Evolutionary conservation across 2,113 vertebrate genomes (phyloP), one percentile per base, ranked within the genome.

Genomic region (Anguilla rostrata): DNA sequence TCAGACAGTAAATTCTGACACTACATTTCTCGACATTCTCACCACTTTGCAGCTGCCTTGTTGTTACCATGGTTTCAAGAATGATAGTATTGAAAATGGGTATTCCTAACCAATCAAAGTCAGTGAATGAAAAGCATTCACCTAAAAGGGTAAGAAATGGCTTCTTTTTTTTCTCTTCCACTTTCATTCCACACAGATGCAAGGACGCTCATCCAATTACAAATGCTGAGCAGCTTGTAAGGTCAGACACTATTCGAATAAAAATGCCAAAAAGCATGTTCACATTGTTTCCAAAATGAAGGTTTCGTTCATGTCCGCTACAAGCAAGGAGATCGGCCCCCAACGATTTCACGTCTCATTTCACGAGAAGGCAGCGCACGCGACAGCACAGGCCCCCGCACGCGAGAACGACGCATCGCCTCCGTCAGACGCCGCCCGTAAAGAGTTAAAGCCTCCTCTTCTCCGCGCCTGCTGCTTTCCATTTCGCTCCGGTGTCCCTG

Each of bases 61-160:
- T 71, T 12, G 71, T 75, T 75, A 75, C 71, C 71, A 75, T 75
- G 71, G 71, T 75, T 75, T 75, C 71, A 75, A 34, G 71, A 75
- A 75, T 75, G 34, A 75, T 75, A 75, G 71, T 75, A 34, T 14
- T 9, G 71, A 9, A 75, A 1, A 26, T 12, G n/a, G 6, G 71
- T 75, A 34, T 75, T 34, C n/a, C 71, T 34, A 34, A 9, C 71
- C 71, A 75, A 75, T 75, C 26, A 75, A 75, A 29, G 71, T 34
- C 26, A 34, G 26, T 34, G 71, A 29, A n/a, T n/a, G 63, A n/a
- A 20, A 71, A 2, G 22, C 26, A 9, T n/a, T 71, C 20, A n/a
- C 63, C 26, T 71, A 22, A 71, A 26, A 71, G 3, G 7, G 63
- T 60, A 12, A 46, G 43, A 46, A n/a, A 71, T n/a, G 16, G 20